Percentiles rank a stretch among this genome's conserved stretches.
phyloP scores from a whole-genome alignment of 2,113 vertebrate species.

The Chiloscyllium plagiosum region DNA sequence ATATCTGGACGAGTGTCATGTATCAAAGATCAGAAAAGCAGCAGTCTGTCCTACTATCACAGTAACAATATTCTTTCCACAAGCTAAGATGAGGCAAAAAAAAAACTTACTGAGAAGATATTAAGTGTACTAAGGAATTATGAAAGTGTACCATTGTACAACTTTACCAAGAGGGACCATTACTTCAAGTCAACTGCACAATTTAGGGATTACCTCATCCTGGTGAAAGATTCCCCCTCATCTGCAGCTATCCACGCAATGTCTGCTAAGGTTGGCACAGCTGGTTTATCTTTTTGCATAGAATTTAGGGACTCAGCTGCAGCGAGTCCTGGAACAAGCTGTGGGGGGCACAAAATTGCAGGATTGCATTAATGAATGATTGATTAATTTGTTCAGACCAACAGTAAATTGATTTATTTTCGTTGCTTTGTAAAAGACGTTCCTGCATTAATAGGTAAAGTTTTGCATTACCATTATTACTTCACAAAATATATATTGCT shows the following conservation, averaged over 20 bases:
- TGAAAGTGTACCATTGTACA: background rate
- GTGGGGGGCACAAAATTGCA: background rate
- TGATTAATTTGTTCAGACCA: background rate
- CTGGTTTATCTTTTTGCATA: conserved; percentile 59
- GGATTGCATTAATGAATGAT: background rate
- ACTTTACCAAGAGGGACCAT: background rate
- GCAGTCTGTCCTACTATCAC: background rate
- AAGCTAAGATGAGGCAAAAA: background rate
- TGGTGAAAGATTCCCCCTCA: conserved; percentile 91
- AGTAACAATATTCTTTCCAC: background rate
- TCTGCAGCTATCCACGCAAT: conserved; percentile 96
- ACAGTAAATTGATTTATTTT: background rate
- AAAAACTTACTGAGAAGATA: background rate
- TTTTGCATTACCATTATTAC: background rate
- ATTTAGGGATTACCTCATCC: conserved; percentile 71
- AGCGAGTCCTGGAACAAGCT: rapidly evolving
- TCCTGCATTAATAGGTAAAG: background rate
- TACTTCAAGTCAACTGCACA: background rate
- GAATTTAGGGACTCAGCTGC: conserved; percentile 1
- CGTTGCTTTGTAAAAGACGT: background rate
- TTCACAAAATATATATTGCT: background rate
- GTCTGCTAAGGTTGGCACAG: conserved; percentile 89
- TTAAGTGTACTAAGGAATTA: no score
- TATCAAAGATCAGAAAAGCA: no score
- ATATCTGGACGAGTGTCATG: no score